A percentile compares a stretch with the other conserved stretches of the same genome.
Evolutionary conservation across 2,888 invertebrate genomes (phyloP).

Genomic region (Latrodectus hesperus): DNA sequence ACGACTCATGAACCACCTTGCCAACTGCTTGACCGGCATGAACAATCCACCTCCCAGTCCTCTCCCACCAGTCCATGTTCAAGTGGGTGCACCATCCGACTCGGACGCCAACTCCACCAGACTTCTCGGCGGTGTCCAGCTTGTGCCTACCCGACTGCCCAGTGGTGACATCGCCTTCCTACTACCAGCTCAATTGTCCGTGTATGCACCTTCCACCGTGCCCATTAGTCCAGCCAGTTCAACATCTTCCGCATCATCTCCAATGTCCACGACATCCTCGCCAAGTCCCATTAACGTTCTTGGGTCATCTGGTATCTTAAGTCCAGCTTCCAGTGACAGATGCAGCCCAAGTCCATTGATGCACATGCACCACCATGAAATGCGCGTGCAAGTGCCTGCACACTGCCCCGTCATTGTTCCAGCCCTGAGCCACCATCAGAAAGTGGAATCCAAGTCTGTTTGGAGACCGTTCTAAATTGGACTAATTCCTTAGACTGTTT

Average conservation of each 20-base stretch:
- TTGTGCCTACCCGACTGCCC: constrained; percentile 82
- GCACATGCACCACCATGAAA: neutral
- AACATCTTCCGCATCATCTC: constrained; percentile 52
- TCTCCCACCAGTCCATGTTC: constrained; percentile 66
- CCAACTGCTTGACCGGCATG: constrained; percentile 80
- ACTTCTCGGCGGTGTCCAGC: constrained; percentile 81
- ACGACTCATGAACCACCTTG: constrained; percentile 85
- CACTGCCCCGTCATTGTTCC: constrained; percentile 43
- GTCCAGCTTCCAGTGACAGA: constrained; percentile 69
- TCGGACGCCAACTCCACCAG: constrained; percentile 73
- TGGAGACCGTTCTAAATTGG: constrained; percentile 68
- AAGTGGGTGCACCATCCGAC: constrained; percentile 20
- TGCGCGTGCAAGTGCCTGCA: constrained; percentile 10
- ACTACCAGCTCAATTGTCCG: constrained; percentile 77
- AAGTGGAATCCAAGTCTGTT: constrained; percentile 58
- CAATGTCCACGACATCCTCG: constrained; percentile 40
- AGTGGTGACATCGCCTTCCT: constrained; percentile 88
- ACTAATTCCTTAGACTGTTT: neutral
- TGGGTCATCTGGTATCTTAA: constrained; percentile 69
- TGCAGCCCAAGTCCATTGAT: constrained; percentile 62
- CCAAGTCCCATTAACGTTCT: constrained; percentile 66
- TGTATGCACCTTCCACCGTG: constrained; percentile 56
- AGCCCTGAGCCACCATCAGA: constrained; percentile 23
- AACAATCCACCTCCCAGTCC: constrained; percentile 73
- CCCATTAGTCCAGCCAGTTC: constrained; percentile 67